Conservation (phyloP, 2,888 invertebrate species). For the Chirona hameri region DNA sequence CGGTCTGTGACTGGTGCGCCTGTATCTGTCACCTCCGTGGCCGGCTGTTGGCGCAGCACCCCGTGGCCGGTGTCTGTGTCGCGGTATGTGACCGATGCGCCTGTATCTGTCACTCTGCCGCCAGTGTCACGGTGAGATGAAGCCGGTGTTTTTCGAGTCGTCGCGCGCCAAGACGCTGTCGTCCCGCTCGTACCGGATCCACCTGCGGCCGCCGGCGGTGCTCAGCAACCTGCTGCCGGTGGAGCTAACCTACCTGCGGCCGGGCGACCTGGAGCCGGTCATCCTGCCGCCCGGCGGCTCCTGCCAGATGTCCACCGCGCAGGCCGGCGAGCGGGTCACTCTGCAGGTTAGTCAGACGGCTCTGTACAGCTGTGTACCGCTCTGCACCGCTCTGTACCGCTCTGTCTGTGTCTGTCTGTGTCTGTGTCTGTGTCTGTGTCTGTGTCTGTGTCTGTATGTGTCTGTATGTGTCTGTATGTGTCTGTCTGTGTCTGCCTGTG, state of each 20-base stretch:
- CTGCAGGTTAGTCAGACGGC: neutral
- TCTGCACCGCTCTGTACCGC: too few species aligned
- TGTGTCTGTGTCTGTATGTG: neutral
- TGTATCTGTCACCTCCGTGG: too few species aligned
- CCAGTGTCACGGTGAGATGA: conserved; percentile 58
- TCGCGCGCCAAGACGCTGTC: conserved; percentile 72
- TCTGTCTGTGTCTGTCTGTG: too few species aligned
- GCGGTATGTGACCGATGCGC: too few species aligned
- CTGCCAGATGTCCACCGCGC: conserved; percentile 43
- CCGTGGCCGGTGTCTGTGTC: too few species aligned
- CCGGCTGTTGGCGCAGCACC: too few species aligned
- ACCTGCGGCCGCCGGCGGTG: conserved; percentile 80
- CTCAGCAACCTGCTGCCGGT: conserved; percentile 87
- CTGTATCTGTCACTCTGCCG: too few species aligned
- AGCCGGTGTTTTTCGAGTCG: conserved; percentile 79
- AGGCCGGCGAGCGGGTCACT: conserved; percentile 41
- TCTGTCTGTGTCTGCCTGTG: neutral
- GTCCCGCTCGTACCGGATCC: conserved; percentile 78
- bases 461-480: neutral
- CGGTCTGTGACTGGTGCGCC: too few species aligned
- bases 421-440: too few species aligned
- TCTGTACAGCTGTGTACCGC: too few species aligned
- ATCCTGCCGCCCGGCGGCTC: conserved; percentile 42
- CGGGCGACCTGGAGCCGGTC: conserved; percentile 42
- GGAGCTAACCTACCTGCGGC: conserved; percentile 52